These are phyloP conservation scores for Coptodon bakossiorum DNA, from an alignment of 2,113 vertebrate species.

Conservation along the genomic window DNA sequence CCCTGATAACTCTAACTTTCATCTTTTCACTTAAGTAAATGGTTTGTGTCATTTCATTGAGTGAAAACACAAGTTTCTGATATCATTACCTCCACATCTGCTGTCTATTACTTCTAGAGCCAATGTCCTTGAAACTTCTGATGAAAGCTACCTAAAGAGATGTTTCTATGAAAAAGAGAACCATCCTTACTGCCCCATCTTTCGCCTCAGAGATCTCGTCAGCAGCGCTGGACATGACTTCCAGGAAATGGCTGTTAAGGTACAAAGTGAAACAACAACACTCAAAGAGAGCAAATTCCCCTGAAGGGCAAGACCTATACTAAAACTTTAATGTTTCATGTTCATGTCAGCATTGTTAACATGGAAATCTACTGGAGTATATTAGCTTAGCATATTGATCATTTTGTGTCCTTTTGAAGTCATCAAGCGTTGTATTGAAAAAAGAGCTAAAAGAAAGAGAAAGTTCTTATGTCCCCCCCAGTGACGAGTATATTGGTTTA, in stretches of 20 bases:
- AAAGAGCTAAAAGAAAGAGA: background rate
- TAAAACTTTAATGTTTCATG: background rate
- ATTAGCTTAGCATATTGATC: background rate
- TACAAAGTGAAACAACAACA: slow-evolving; percentile 19
- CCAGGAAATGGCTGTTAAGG: slow-evolving; percentile 83
- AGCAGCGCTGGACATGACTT: slow-evolving; percentile 77
- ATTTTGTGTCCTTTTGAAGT: background rate
- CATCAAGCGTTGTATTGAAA: background rate
- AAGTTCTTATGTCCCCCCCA: background rate
- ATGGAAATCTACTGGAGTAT: background rate
- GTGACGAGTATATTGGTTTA: background rate
- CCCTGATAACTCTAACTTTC: background rate
- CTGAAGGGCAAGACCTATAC: background rate
- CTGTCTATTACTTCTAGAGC: slow-evolving; percentile 64
- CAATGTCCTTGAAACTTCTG: slow-evolving; percentile 76
- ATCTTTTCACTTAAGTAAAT: background rate
- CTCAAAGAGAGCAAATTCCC: background rate
- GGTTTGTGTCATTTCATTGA: background rate
- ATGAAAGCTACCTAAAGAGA: slow-evolving; percentile 78
- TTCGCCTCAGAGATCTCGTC: slow-evolving; percentile 79
- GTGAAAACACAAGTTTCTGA: background rate
- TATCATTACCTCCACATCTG: background rate
- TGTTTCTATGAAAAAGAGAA: slow-evolving; percentile 74
- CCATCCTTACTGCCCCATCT: slow-evolving; percentile 90
- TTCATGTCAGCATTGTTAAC: background rate